Conservation (phyloP, 2,113 vertebrate species). For the Salvelinus alpinus region DNA sequence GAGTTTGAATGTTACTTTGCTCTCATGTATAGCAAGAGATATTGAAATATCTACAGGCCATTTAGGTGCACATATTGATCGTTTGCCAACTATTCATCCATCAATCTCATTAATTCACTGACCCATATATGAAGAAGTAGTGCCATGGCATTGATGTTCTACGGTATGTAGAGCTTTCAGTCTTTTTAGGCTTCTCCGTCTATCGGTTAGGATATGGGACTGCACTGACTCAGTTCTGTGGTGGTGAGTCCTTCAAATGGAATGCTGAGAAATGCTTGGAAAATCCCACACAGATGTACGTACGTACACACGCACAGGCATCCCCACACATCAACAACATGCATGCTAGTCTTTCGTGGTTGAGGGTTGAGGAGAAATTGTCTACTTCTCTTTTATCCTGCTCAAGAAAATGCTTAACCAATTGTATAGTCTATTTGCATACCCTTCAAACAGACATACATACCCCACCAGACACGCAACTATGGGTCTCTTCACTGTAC, state of each 20-base stretch:
- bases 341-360: too few relatives aligned
- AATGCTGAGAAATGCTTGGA: conserved; percentile 1
- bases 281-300: too few relatives aligned
- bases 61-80: neutral
- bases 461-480: too few relatives aligned
- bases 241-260: conserved; percentile 19
- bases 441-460: too few relatives aligned
- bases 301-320: too few relatives aligned
- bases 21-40: neutral
- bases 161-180: neutral
- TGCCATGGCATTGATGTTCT: neutral
- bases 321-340: too few relatives aligned
- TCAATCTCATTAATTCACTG: neutral
- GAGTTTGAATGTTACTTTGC: neutral
- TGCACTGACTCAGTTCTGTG: conserved; percentile 8
- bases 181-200: neutral
- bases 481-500: too few relatives aligned
- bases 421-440: too few relatives aligned
- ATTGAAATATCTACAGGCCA: neutral
- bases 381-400: too few relatives aligned
- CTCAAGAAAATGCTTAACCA: too few relatives aligned
- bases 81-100: neutral
- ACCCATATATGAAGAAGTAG: neutral
- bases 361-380: too few relatives aligned
- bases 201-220: conserved; percentile 8